These are phyloP conservation scores for Diploptera punctata DNA, from an alignment of 2,888 invertebrate genomes.

Conservation along the genomic window DNA sequence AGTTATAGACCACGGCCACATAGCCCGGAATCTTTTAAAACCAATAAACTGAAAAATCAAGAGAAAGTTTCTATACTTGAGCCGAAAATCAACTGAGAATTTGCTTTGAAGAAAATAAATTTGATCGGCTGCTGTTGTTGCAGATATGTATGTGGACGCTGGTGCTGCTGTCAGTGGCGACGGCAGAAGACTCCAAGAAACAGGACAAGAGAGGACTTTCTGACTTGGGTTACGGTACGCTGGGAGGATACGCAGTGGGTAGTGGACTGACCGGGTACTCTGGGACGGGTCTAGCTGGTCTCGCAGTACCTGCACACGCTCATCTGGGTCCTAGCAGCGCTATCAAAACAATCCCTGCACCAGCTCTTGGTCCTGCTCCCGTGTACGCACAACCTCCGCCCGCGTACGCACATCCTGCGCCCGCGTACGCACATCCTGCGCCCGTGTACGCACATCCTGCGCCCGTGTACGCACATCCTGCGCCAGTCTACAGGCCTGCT, in stretches of 20 bases:
- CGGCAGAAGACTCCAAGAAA: constrained; percentile 56
- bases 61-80: no score
- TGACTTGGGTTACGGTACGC: constrained; percentile 49
- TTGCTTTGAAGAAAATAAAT: no score
- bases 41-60: no score
- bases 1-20: no score
- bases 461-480: neutral
- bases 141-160: constrained; percentile 48
- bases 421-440: neutral
- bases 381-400: neutral
- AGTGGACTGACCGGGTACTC: constrained; percentile 12
- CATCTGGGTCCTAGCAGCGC: neutral
- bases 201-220: constrained; percentile 78
- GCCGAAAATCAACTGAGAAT: no score
- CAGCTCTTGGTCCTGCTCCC: neutral
- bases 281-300: neutral
- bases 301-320: neutral
- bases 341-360: neutral
- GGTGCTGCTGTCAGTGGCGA: constrained; percentile 43
- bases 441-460: no score
- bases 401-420: no score
- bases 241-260: constrained; percentile 36
- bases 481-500: neutral
- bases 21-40: no score
- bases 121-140: no score